Conservation (phyloP, 2,888 invertebrate species). For the Caenorhabditis sulstoni region DNA sequence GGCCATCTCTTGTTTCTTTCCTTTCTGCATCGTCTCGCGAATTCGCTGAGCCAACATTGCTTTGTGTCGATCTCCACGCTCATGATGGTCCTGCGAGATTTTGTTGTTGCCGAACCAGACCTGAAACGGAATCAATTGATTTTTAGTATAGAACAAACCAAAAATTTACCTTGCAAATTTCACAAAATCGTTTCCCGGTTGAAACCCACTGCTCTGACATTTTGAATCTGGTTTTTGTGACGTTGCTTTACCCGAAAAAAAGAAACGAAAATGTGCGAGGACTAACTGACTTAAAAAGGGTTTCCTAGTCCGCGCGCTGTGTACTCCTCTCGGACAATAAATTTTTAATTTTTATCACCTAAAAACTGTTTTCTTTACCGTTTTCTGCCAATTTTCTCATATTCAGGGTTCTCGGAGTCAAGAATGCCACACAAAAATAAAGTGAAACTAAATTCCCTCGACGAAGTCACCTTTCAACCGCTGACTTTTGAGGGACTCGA, state of each 20-base stretch:
- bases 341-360: background rate
- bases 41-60: conserved; percentile 55
- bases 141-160: too few relatives aligned
- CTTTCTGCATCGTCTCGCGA: conserved; percentile 52
- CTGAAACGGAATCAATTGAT: conserved; percentile 47
- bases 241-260: background rate
- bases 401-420: too few relatives aligned
- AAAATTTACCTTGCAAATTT: conserved; percentile 88
- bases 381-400: background rate
- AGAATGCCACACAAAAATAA: background rate
- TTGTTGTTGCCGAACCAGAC: conserved; percentile 99
- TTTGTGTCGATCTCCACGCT: conserved; percentile 77
- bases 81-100: conserved; percentile 83
- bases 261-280: background rate
- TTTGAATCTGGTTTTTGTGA: conserved; percentile 8
- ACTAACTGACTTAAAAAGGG: background rate
- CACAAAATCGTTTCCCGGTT: conserved; percentile 94
- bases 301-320: background rate
- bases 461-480: too few relatives aligned
- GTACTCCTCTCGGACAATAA: conserved; percentile 29
- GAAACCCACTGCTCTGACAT: conserved; percentile 88
- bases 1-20: conserved; percentile 51
- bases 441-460: background rate
- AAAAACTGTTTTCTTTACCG: background rate
- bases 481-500: too few relatives aligned